Evolutionary conservation across 2,888 invertebrate species (phyloP), one percentile per base, ranked within the genome.

Genomic region (Caenorhabditis panamensis): DNA sequence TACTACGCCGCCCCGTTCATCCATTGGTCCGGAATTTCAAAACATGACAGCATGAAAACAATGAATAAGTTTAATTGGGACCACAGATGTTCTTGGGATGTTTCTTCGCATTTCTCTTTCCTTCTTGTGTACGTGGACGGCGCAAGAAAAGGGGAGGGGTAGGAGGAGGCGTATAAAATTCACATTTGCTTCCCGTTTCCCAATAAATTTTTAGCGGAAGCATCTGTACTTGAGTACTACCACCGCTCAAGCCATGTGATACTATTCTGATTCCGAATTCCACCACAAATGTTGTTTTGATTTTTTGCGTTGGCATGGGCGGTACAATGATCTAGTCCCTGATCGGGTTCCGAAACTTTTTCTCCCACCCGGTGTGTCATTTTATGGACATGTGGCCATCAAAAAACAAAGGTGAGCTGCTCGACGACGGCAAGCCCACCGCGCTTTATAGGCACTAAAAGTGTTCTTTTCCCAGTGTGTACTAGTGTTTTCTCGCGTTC

Each of bases 41-140:
- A 64, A 64, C 37, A 73, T 58, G 66, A 59, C 51, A 59, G 49
- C 75, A 75, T 75, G 75, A 75, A 75, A 75, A 75, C 75, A 66
- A 75, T 75, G 75, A 66, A 75, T 75, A 75, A 75, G 77, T 69
- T 69, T 79, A 79, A 79, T 79, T 79, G 79, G 68, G 66, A 66
- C 72, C 79, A 61, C 79, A 79, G 79, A 79, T 79, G 79, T 79
- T 79, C 67, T 79, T 72, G 18, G 79, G 53, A 78, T 79, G 79
- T 78, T 78, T 78, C 78, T 78, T 78, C 62, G 53, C 54, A 24
- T 66, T 31, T 66, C 41, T 73, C 51, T 59, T 47, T 59, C 44
- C 9, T 54, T 56, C 61, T 71, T 71, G 75, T 66, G 75, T 75
- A 61, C 66, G 66, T 66, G 61, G 61, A 66, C 62, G 28, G 44